These are phyloP conservation scores for Panagrolaimus sp. DNA, from an alignment of 1,140 invertebrate genomes.

Conservation along the genomic window DNA sequence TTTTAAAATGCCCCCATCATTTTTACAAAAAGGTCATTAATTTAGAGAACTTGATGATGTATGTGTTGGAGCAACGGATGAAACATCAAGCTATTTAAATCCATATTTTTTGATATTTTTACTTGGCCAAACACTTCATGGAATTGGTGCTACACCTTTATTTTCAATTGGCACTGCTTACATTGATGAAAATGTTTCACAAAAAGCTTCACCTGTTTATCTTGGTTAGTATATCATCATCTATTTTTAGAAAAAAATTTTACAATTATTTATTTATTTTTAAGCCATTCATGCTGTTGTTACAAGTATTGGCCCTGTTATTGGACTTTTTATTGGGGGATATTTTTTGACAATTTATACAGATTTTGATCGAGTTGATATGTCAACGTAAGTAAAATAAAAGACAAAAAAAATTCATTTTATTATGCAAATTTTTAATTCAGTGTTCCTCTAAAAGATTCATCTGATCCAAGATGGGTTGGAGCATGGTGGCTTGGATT, in stretches of 20 bases:
- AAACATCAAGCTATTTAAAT: constrained; percentile 47
- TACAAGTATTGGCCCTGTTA: constrained; percentile 54
- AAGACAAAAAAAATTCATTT: neutral
- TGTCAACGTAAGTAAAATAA: constrained; percentile 37
- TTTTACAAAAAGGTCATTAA: constrained; percentile 10
- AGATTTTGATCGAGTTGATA: constrained; percentile 56
- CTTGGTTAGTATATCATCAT: constrained; percentile 40
- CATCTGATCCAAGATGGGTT: constrained; percentile 54
- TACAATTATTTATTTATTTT: constrained; percentile 21
- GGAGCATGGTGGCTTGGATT: constrained; percentile 59
- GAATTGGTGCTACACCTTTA: constrained; percentile 55
- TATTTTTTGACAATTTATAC: constrained; percentile 53
- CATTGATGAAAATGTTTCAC: constrained; percentile 59
- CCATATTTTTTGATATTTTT: constrained; percentile 56
- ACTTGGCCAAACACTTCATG: constrained; percentile 52
- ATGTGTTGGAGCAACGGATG: constrained; percentile 29
- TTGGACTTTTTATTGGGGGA: constrained; percentile 56
- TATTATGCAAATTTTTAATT: constrained; percentile 21
- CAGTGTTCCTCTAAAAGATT: constrained; percentile 38
- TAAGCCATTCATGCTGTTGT: constrained; percentile 56
- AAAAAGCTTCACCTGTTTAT: constrained; percentile 60
- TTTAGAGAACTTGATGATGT: constrained; percentile 43
- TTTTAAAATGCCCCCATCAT: neutral
- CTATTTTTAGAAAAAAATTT: neutral
- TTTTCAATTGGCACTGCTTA: constrained; percentile 59